Evolutionary conservation across 1,140 invertebrate species (phyloP).

Genomic region (Drosophila guanche): DNA sequence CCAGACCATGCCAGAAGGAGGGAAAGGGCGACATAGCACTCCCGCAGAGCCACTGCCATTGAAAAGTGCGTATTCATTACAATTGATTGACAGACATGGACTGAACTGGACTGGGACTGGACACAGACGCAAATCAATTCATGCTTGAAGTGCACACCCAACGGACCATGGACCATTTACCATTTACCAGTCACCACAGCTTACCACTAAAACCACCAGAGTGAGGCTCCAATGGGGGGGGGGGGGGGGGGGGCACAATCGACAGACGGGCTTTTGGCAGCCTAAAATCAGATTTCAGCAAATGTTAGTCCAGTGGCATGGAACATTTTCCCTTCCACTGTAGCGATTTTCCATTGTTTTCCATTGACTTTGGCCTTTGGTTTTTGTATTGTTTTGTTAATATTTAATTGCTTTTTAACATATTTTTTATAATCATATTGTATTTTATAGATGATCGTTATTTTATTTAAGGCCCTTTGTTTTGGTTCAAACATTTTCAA

Average conservation of each 20-base stretch:
- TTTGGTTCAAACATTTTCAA: slow-evolving; percentile 66
- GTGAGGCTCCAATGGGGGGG: slow-evolving; percentile 1
- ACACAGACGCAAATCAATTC: slow-evolving; percentile 57
- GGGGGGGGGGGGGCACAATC: slow-evolving; percentile 10
- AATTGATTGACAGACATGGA: slow-evolving; percentile 69
- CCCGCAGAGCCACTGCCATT: slow-evolving; percentile 3
- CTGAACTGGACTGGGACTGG: slow-evolving; percentile 15
- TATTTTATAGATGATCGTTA: slow-evolving; percentile 29
- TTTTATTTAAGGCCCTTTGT: slow-evolving; percentile 47
- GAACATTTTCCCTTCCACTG: slow-evolving; percentile 52
- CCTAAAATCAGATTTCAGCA: slow-evolving; percentile 41
- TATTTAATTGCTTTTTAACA: slow-evolving; percentile 56
- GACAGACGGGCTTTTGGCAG: slow-evolving; percentile 51
- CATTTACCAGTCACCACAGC: slow-evolving; percentile 34
- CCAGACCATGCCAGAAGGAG: slow-evolving; percentile 35
- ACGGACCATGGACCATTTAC: slow-evolving; percentile 69
- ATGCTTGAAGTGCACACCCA: slow-evolving; percentile 68
- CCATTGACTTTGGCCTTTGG: slow-evolving; percentile 47
- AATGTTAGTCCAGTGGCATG: slow-evolving; percentile 43
- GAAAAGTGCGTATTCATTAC: slow-evolving; percentile 77
- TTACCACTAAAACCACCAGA: slow-evolving; percentile 27
- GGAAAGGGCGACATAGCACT: slow-evolving; percentile 11
- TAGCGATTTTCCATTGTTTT: slow-evolving; percentile 58
- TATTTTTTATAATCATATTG: slow-evolving; percentile 18
- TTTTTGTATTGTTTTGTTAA: slow-evolving; percentile 26